Conservation (phyloP, 2,888 invertebrate genomes). For the Oxyteleia sp. region DNA sequence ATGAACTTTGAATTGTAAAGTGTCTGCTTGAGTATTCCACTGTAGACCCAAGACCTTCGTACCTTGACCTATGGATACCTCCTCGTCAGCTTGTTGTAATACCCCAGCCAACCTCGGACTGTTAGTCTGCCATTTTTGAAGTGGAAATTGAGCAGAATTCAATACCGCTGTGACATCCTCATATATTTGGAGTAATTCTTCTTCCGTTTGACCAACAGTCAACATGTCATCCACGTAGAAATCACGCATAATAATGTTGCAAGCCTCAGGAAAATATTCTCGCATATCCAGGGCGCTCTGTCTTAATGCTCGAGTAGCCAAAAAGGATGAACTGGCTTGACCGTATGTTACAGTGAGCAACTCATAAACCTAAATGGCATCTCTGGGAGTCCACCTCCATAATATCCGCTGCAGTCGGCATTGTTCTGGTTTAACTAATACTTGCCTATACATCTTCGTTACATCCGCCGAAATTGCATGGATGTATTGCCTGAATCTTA, state of each 20-base stretch:
- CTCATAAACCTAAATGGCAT: neutral
- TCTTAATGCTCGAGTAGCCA: conserved; percentile 73
- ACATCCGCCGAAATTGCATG: conserved; percentile 77
- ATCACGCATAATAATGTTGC: conserved; percentile 33
- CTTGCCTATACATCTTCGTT: conserved; percentile 78
- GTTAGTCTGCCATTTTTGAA: neutral
- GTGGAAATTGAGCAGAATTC: neutral
- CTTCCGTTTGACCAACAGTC: conserved; percentile 41
- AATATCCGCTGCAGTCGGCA: conserved; percentile 76
- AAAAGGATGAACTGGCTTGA: conserved; percentile 73
- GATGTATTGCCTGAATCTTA: conserved; percentile 52
- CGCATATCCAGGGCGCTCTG: conserved; percentile 69
- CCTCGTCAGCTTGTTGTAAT: neutral
- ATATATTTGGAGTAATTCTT: conserved; percentile 25
- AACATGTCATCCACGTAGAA: conserved; percentile 66
- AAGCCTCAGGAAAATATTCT: conserved; percentile 62
- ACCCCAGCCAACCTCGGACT: neutral
- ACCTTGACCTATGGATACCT: conserved; percentile 15
- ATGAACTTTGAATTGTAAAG: no score
- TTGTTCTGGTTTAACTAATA: conserved; percentile 59
- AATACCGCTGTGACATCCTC: conserved; percentile 38
- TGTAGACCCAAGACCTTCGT: conserved; percentile 39
- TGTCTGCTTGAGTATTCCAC: conserved; percentile 60
- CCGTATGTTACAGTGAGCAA: conserved; percentile 29
- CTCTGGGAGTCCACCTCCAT: conserved; percentile 69